These are phyloP conservation scores for Popillia japonica DNA, from an alignment of 1,140 invertebrate genomes.

Conservation along the genomic window DNA sequence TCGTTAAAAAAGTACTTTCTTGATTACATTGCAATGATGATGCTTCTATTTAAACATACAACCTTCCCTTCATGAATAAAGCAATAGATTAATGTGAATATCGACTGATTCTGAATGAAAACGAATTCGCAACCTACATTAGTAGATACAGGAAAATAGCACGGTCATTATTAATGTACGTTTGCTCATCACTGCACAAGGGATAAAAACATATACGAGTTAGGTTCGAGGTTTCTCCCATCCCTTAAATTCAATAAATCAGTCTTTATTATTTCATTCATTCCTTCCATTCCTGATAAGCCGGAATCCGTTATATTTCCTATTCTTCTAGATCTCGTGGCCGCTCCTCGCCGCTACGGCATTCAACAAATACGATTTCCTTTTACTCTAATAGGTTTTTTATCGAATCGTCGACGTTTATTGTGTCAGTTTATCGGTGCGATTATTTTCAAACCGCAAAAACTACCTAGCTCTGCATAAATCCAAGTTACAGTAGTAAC, in stretches of 20 bases:
- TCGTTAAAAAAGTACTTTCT: too few relatives aligned
- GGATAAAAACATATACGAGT: not conserved
- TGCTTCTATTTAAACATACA: too few relatives aligned
- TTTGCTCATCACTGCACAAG: not conserved
- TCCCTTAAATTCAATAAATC: constrained; percentile 15
- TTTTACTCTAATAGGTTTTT: constrained; percentile 33
- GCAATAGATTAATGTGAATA: too few relatives aligned
- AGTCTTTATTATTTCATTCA: constrained; percentile 33
- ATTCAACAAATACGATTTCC: constrained; percentile 24
- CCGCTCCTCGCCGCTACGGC: constrained; percentile 10
- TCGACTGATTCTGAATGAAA: too few relatives aligned
- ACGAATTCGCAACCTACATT: too few relatives aligned
- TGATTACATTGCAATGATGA: too few relatives aligned
- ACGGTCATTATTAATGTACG: too few relatives aligned
- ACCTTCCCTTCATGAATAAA: too few relatives aligned
- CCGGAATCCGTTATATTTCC: constrained; percentile 32
- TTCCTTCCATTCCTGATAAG: constrained; percentile 32
- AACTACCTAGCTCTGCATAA: not conserved
- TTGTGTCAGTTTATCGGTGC: not conserved
- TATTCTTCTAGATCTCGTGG: constrained; percentile 12
- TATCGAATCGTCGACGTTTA: constrained; percentile 17
- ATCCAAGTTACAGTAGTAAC: too few relatives aligned
- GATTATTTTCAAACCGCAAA: not conserved
- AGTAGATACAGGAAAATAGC: too few relatives aligned
- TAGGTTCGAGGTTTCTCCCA: constrained; percentile 1